A percentile compares a stretch with the other conserved stretches of the same genome.
Evolutionary conservation across 2,888 invertebrate genomes (phyloP).

Genomic region (Petrophora chlorosata): DNA sequence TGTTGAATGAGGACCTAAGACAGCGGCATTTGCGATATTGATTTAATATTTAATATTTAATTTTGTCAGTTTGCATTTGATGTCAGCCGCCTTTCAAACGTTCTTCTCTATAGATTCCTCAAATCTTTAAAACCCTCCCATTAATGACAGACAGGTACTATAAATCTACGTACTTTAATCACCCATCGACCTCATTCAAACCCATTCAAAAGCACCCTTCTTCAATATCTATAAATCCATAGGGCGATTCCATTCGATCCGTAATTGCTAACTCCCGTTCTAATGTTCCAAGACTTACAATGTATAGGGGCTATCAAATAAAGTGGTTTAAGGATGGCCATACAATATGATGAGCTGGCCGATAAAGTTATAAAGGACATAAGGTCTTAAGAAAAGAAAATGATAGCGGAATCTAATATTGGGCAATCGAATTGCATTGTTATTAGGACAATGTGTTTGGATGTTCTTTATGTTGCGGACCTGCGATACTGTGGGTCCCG

Average conservation of each 20-base stretch:
- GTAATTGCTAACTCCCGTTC: constrained; percentile 23
- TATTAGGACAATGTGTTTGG: constrained; percentile 14
- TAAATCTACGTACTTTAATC: not conserved
- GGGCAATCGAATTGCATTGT: constrained; percentile 19
- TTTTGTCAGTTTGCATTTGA: too few relatives aligned
- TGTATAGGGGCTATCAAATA: constrained; percentile 46
- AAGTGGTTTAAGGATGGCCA: constrained; percentile 47
- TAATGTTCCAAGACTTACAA: constrained; percentile 20
- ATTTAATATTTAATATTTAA: too few relatives aligned
- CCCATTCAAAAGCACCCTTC: constrained; percentile 4
- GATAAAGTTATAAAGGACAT: too few relatives aligned
- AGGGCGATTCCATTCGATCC: constrained; percentile 6
- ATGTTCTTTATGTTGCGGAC: too few relatives aligned
- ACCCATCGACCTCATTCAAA: not conserved
- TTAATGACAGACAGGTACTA: not conserved
- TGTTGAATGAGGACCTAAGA: too few relatives aligned
- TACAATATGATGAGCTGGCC: constrained; percentile 35
- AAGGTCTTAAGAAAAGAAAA: constrained; percentile 18
- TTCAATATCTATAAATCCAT: constrained; percentile 16
- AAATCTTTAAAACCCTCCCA: too few relatives aligned
- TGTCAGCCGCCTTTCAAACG: too few relatives aligned
- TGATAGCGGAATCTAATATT: constrained; percentile 22
- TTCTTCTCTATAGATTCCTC: too few relatives aligned
- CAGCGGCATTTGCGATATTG: too few relatives aligned
- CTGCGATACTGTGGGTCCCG: too few relatives aligned